Evolutionary conservation across 2,113 vertebrate genomes (phyloP).

Genomic region (Smithornis capensis): DNA sequence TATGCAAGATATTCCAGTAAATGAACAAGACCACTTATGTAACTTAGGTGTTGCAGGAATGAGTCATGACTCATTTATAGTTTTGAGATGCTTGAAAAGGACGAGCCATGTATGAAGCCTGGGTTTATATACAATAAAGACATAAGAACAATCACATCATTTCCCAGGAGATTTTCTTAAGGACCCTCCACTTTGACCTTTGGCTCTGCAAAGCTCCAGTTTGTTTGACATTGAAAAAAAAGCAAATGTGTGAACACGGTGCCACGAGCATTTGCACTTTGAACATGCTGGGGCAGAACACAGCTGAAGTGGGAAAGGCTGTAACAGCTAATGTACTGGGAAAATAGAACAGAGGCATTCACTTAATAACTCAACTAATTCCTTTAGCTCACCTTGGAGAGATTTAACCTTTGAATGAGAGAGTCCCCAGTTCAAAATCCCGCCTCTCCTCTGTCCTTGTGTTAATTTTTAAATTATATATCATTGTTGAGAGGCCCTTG

Average conservation of each 20-base stretch:
- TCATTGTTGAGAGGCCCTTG: slow-evolving; percentile 67
- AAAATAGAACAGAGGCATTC: slow-evolving; percentile 44
- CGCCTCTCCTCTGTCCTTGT: slow-evolving; percentile 62
- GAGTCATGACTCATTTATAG: slow-evolving; percentile 44
- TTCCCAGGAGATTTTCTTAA: slow-evolving; percentile 5
- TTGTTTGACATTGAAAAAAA: slow-evolving; percentile 27
- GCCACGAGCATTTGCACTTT: slow-evolving; percentile 59
- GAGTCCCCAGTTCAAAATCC: slow-evolving; percentile 69
- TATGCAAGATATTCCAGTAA: slow-evolving; percentile 46
- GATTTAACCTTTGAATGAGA: slow-evolving; percentile 68
- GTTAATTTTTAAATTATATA: slow-evolving; percentile 81
- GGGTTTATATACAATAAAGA: slow-evolving; percentile 39
- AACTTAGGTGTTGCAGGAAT: slow-evolving; percentile 52
- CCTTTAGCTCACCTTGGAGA: slow-evolving; percentile 70
- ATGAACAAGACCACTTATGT: slow-evolving; percentile 45
- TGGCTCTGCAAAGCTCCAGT: slow-evolving; percentile 8
- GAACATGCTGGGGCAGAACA: slow-evolving; percentile 48
- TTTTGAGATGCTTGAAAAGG: slow-evolving; percentile 40
- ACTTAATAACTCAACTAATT: slow-evolving; percentile 64
- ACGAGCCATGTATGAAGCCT: background rate
- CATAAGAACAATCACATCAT: slow-evolving; percentile 29
- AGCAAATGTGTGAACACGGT: slow-evolving; percentile 31
- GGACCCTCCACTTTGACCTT: slow-evolving; percentile 17
- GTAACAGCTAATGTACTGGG: slow-evolving; percentile 38
- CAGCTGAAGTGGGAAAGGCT: slow-evolving; percentile 54